Conservation (phyloP, 2,797 vertebrate species). For the Helarctos malayanus region DNA sequence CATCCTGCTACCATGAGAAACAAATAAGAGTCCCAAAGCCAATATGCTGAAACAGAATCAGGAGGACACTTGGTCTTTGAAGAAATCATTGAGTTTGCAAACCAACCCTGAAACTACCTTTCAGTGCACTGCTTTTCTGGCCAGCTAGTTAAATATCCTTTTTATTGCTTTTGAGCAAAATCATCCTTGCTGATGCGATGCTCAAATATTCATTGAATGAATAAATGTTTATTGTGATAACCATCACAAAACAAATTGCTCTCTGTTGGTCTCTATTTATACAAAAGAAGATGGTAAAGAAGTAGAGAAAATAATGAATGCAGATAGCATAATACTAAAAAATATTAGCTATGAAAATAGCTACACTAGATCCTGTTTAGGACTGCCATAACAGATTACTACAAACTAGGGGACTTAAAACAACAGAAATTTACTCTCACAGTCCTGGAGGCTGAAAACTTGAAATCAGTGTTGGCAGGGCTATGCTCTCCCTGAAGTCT, state of each 20-base stretch:
- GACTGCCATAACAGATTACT: background rate
- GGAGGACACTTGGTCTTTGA: background rate
- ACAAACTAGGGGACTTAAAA: background rate
- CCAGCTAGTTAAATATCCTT: background rate
- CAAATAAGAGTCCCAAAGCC: background rate
- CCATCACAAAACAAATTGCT: background rate
- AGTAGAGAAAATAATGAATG: background rate
- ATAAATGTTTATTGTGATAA: background rate
- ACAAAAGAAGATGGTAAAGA: background rate
- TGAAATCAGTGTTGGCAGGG: background rate
- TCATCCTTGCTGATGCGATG: background rate
- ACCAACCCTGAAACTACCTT: background rate
- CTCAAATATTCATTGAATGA: conserved; percentile 22
- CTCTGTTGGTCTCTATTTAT: conserved; percentile 13
- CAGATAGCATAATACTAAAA: background rate
- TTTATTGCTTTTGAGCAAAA: conserved; percentile 10
- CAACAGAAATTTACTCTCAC: background rate
- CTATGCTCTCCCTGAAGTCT: background rate
- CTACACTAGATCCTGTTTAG: background rate
- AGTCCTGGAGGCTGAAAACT: background rate
- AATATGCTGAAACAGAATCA: background rate
- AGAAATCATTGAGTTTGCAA: background rate
- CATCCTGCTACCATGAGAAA: background rate
- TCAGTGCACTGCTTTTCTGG: background rate
- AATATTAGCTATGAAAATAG: conserved; percentile 1